Evolutionary conservation across 2,888 invertebrate species (phyloP).

Genomic region (Pyrrhia umbra): DNA sequence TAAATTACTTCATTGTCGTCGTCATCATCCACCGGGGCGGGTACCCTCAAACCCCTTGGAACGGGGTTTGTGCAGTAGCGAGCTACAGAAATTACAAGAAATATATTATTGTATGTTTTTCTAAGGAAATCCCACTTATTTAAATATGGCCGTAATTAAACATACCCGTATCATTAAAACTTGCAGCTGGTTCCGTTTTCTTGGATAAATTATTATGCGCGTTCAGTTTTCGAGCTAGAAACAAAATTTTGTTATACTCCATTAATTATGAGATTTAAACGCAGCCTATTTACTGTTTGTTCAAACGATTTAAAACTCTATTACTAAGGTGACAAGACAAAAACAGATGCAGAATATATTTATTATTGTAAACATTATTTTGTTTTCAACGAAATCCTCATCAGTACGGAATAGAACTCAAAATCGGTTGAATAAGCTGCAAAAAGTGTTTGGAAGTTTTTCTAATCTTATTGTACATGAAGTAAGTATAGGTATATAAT

Average conservation of each 20-base stretch:
- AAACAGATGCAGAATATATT: no score
- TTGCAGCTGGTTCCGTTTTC: background rate
- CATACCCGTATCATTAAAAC: slow-evolving; percentile 9
- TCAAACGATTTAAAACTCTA: no score
- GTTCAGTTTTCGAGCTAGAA: slow-evolving; percentile 27
- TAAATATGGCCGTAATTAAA: no score
- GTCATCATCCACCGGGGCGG: background rate
- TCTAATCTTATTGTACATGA: no score
- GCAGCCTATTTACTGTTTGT: background rate
- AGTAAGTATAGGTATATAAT: no score
- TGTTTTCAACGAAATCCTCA: no score
- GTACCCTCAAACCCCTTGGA: slow-evolving; percentile 24
- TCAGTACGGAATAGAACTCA: no score
- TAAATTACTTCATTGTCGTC: slow-evolving; percentile 56
- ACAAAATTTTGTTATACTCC: background rate
- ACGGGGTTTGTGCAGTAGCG: slow-evolving; percentile 63
- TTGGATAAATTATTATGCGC: slow-evolving; percentile 40
- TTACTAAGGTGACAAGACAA: no score
- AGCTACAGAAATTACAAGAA: slow-evolving; percentile 40
- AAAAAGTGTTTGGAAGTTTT: no score
- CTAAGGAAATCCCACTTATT: no score
- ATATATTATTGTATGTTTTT: background rate
- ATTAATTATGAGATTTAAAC: background rate
- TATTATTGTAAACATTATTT: no score
- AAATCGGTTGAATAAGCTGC: no score